Conservation (phyloP, 2,797 vertebrate species). For the Epinephelus awoara region DNA sequence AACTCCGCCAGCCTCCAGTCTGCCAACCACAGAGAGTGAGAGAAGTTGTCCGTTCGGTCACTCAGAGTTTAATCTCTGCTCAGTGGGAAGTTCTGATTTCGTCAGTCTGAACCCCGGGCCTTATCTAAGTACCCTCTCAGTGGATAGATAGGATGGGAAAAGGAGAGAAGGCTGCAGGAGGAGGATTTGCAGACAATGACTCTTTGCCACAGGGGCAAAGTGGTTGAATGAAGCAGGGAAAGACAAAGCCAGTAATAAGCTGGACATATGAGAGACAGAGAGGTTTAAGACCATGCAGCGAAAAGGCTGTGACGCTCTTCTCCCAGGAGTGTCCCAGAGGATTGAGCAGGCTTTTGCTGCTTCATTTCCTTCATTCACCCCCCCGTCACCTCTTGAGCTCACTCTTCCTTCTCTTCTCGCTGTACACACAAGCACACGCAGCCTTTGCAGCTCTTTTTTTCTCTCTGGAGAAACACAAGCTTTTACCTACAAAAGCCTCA, state of each 20-base stretch:
- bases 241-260: slow-evolving; percentile 78
- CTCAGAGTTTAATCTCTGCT: slow-evolving; percentile 83
- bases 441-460: slow-evolving; percentile 10
- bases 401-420: not conserved
- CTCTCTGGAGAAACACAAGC: slow-evolving; percentile 57
- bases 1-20: slow-evolving; percentile 10
- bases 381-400: slow-evolving; percentile 21
- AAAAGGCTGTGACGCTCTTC: slow-evolving; percentile 44
- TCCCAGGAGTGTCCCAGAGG: slow-evolving; percentile 63
- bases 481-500: slow-evolving; percentile 59
- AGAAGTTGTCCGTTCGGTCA: slow-evolving; percentile 72
- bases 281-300: slow-evolving; percentile 63
- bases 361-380: slow-evolving; percentile 55
- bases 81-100: slow-evolving; percentile 75
- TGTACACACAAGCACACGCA: slow-evolving; percentile 11
- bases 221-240: slow-evolving; percentile 63
- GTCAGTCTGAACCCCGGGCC: slow-evolving; percentile 62
- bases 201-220: slow-evolving; percentile 61
- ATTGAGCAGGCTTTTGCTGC: slow-evolving; percentile 50
- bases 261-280: slow-evolving; percentile 65
- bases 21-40: slow-evolving; percentile 16
- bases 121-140: slow-evolving; percentile 66
- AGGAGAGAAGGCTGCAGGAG: slow-evolving; percentile 42
- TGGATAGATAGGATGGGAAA: slow-evolving; percentile 49
- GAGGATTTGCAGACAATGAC: slow-evolving; percentile 73